These are phyloP conservation scores for pig (Sus scrofa) DNA, from an alignment of 2,113 vertebrate species.

Conservation along the genomic window T2T-Sscrofa CM000819.6:71921001-71921500, in stretches of 20 bases:
- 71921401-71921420: not conserved
- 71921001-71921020: not conserved
- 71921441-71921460: not conserved
- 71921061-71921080: slow-evolving; percentile 67
- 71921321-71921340: not conserved
- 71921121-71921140: slow-evolving; percentile 71
- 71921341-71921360: not conserved
- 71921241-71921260: not conserved
- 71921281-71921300: slow-evolving; percentile 62
- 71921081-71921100: slow-evolving; percentile 69
- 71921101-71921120: slow-evolving; percentile 72
- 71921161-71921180: slow-evolving; percentile 71
- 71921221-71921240: slow-evolving; percentile 64
- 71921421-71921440: not conserved
- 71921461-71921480: not conserved
- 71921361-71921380: not conserved
- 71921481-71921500: not conserved
- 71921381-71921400: not conserved
- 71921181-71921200: slow-evolving; percentile 68
- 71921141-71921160: slow-evolving; percentile 71
- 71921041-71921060: slow-evolving; percentile 1
- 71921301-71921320: not conserved
- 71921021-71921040: slow-evolving; percentile 52
- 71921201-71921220: slow-evolving; percentile 69
- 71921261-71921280: not conserved